Evolutionary conservation across 2,888 invertebrate species (phyloP), one percentile per base, ranked within the genome.

Genomic region (Cartodere bifasciata): DNA sequence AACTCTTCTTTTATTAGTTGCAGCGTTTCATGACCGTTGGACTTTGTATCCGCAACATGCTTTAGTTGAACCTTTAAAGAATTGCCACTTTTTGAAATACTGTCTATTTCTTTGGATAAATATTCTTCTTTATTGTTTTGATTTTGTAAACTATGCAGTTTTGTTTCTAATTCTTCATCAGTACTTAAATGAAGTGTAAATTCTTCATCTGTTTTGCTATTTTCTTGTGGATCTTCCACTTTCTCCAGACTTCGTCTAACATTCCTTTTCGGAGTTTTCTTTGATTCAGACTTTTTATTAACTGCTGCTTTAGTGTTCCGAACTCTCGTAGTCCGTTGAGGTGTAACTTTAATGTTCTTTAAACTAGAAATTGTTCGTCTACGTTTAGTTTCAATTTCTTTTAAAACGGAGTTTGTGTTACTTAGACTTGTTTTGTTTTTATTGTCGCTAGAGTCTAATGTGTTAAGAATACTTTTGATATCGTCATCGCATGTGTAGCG

Each of bases 351-450:
- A 27, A 21, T 33, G 13, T n/a, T 32, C 21, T 31, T 32, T 3
- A 28, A 16, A n/a, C 41, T 43, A 9, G 40, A 40, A 17, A 53
- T 43, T 2, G 46, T 49, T 17, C 55, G 31, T 29, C 47, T 40
- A 13, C 52, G 44, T 38, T 52, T 54, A 29, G 42, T 42, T 38
- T 50, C 52, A 31, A 56, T 32, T 35, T 53, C 48, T 16, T 43
- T 39, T n/a, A 48, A 35, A 9, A 46, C 16, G 4, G 28, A 28
- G 5, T 7, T 12, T n/a, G n/a, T n/a, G n/a, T n/a, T n/a, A n/a
- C n/a, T n/a, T n/a, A n/a, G n/a, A n/a, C n/a, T n/a, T n/a, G n/a
- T n/a, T n/a, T 12, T 23, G 7, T 5, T 12, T 7, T 7, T 23
- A 12, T 23, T 11, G 24, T 11, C 12, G 20, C 20, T 6, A 6